Evolutionary conservation across 2,113 vertebrate genomes (phyloP).

Genomic region (Ploceus nigricollis): DNA sequence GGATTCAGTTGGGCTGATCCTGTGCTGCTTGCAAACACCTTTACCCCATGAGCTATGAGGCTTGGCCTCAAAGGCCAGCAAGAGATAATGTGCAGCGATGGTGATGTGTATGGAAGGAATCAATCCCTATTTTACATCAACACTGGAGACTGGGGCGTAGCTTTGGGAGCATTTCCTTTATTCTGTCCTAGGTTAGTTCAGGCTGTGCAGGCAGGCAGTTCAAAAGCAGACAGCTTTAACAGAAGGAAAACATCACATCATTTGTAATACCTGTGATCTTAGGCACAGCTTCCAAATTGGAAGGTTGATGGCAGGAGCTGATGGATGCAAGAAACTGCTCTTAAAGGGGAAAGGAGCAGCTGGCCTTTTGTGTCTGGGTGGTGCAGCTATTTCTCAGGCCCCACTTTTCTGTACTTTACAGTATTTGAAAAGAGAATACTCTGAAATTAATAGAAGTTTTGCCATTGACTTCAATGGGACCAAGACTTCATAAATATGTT

Average conservation of each 20-base stretch:
- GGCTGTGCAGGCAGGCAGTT: background rate
- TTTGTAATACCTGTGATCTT: background rate
- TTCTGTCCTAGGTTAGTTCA: background rate
- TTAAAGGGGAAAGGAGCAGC: background rate
- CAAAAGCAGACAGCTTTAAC: background rate
- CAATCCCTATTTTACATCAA: background rate
- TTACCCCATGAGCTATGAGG: background rate
- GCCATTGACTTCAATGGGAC: rapidly evolving
- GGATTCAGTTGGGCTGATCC: background rate
- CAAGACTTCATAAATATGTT: background rate
- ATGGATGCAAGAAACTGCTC: background rate
- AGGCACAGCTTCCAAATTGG: background rate
- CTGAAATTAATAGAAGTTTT: background rate
- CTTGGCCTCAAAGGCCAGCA: background rate
- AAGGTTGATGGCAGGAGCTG: background rate
- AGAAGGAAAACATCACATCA: background rate
- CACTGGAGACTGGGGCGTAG: rapidly evolving
- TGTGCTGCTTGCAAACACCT: background rate
- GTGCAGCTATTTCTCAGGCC: background rate
- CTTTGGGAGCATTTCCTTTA: background rate
- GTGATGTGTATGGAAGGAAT: background rate
- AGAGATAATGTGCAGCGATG: background rate
- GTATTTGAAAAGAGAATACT: background rate
- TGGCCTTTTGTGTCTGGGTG: background rate
- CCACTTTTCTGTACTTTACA: background rate